Evolutionary conservation across 2,797 vertebrate species (phyloP).

Genomic region (Sebastes hubbsi): DNA sequence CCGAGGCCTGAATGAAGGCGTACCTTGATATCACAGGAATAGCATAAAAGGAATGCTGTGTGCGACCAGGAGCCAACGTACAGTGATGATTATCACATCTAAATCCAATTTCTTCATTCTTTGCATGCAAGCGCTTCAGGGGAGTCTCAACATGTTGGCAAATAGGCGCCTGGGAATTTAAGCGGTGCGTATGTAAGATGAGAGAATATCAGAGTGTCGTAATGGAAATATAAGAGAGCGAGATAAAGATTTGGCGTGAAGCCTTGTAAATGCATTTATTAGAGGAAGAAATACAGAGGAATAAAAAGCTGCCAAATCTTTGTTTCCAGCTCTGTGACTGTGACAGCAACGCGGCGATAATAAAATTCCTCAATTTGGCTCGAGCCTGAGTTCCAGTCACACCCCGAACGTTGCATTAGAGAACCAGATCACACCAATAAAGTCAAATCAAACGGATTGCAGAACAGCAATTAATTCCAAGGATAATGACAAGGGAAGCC

Average conservation of each 20-base stretch:
- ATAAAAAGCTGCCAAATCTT: conserved; percentile 39
- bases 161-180: conserved; percentile 47
- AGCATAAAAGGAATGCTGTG: conserved; percentile 33
- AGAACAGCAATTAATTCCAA: conserved; percentile 71
- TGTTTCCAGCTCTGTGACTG: conserved; percentile 53
- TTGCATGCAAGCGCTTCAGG: conserved; percentile 43
- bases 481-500: conserved; percentile 70
- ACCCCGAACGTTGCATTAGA: conserved; percentile 47
- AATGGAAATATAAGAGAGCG: conserved; percentile 37
- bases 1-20: neutral
- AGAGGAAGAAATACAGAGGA: conserved; percentile 29
- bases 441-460: conserved; percentile 69
- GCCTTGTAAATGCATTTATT: conserved; percentile 52
- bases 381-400: conserved; percentile 53
- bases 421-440: conserved; percentile 69
- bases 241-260: conserved; percentile 37
- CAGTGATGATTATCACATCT: conserved; percentile 54
- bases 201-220: conserved; percentile 24
- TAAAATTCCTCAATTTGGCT: conserved; percentile 61
- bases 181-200: conserved; percentile 31
- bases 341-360: conserved; percentile 51
- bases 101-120: conserved; percentile 49
- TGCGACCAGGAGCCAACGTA: conserved; percentile 20
- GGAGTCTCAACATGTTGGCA: conserved; percentile 57
- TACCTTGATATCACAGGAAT: conserved; percentile 19